A percentile compares a stretch with the other conserved stretches of the same genome.
Evolutionary conservation across 1,140 invertebrate genomes (phyloP).

Genomic region (Polypedilum pembai): DNA sequence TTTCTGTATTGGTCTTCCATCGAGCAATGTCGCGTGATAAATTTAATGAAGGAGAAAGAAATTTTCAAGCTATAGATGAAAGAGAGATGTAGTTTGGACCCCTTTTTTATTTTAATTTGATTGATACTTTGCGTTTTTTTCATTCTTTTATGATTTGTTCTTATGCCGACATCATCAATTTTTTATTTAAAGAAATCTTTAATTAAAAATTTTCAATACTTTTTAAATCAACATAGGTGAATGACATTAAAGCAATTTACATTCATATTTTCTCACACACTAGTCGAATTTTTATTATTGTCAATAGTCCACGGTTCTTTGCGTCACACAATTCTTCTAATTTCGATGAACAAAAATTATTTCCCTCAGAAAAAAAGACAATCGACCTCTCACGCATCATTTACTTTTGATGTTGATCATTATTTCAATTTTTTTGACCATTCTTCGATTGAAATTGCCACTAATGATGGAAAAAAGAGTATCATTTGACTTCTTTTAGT

Average conservation of each 20-base stretch:
- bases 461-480: background rate
- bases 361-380: background rate
- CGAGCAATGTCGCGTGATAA: slow-evolving; percentile 20
- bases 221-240: background rate
- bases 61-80: background rate
- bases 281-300: background rate
- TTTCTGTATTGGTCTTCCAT: slow-evolving; percentile 9
- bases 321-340: background rate
- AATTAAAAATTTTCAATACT: background rate
- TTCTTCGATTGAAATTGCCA: slow-evolving; percentile 24
- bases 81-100: background rate
- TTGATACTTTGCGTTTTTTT: slow-evolving; percentile 25
- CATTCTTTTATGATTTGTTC: background rate
- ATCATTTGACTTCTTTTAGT: background rate
- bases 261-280: background rate
- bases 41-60: slow-evolving; percentile 22
- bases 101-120: slow-evolving; percentile 23
- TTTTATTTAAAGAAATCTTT: background rate
- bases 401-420: slow-evolving; percentile 27
- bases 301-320: slow-evolving; percentile 18
- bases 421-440: slow-evolving; percentile 20
- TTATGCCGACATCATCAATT: background rate
- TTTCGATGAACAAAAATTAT: background rate
- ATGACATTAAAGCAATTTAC: background rate
- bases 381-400: slow-evolving; percentile 22